Base-by-base conservation (phyloP, 2,797 vertebrate species). In the Echeneis naucrates region DNA sequence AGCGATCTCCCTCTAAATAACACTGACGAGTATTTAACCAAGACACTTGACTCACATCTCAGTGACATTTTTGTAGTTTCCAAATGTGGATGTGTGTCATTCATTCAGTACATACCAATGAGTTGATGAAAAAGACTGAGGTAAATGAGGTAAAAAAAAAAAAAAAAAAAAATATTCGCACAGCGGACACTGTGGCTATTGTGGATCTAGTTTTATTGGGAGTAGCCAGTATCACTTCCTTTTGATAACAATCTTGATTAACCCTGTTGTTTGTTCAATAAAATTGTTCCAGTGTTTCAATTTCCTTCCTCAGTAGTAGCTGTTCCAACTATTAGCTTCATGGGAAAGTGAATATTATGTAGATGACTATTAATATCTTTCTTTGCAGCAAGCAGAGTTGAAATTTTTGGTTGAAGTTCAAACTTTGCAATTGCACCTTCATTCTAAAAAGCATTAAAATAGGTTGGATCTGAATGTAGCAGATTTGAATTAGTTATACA, bases 141-240 rank as follows among this genome's bases (percentile, higher is more conserved):
- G n/a, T n/a, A n/a, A 42, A 8, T 11, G 32, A 40, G 8, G 7
- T 33, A 47, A 1, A 58, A 66, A 70, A 62, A 51, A n/a, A 60
- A 42, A 5, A 8, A 47, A 33, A n/a, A 42, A 66, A 64, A 47
- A 1, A 50, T 14, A 42, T 33, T 71, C 30, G 48, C 37, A 30
- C 33, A 14, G 9, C 12, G 8, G 24, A 68, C 64, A 78, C 68
- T 75, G 57, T 60, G 27, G 42, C 75, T 77, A 71, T 81, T 88
- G 83, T 83, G 44, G 26, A 52, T 67, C 59, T 68, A 17, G 66
- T 69, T 88, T 82, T 78, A 89, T 81, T 80, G 85, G 79, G 84
- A 84, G 83, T 88, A 64, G 67, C 71, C 82, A 48, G 69, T 73
- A 78, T 87, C 56, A 64, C 84, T 90, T 89, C 85, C 81, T 75